Conservation (phyloP, 2,797 vertebrate genomes). For the Malacoraja senta region DNA sequence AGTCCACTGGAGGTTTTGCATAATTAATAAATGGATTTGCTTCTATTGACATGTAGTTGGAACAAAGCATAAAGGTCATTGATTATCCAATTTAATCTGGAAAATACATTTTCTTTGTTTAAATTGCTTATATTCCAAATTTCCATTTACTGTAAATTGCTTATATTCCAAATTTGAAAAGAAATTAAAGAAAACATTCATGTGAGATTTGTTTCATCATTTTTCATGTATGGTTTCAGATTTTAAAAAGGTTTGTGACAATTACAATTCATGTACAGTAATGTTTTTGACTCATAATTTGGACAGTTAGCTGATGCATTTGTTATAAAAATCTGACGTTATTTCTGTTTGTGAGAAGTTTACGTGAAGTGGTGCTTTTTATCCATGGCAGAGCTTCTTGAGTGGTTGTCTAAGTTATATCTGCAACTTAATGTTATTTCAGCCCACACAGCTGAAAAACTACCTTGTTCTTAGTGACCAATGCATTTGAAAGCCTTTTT, state of each 20-base stretch:
- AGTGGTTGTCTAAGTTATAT: conserved; percentile 15
- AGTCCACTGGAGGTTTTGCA: neutral
- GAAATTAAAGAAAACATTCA: neutral
- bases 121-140: neutral
- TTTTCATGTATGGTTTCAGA: neutral
- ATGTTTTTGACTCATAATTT: conserved; percentile 15
- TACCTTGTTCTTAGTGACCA: conserved; percentile 17
- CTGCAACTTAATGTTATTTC: conserved; percentile 26
- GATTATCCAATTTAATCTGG: neutral
- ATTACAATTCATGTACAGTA: conserved; percentile 10
- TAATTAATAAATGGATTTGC: neutral
- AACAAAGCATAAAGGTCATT: neutral
- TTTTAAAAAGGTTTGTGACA: neutral
- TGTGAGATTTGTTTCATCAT: neutral
- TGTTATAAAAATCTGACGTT: neutral
- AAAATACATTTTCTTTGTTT: neutral
- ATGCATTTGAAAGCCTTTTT: conserved; percentile 25
- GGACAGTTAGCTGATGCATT: neutral
- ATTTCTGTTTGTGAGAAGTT: conserved; percentile 34
- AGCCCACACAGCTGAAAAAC: neutral
- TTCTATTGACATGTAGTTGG: neutral
- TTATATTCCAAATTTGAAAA: neutral
- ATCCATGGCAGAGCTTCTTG: conserved; percentile 10
- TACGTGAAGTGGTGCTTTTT: neutral
- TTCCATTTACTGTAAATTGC: neutral